Evolutionary conservation across 2,797 vertebrate genomes (phyloP), one percentile per base, ranked within the genome.

Genomic region (Sphaeramia orbicularis): DNA sequence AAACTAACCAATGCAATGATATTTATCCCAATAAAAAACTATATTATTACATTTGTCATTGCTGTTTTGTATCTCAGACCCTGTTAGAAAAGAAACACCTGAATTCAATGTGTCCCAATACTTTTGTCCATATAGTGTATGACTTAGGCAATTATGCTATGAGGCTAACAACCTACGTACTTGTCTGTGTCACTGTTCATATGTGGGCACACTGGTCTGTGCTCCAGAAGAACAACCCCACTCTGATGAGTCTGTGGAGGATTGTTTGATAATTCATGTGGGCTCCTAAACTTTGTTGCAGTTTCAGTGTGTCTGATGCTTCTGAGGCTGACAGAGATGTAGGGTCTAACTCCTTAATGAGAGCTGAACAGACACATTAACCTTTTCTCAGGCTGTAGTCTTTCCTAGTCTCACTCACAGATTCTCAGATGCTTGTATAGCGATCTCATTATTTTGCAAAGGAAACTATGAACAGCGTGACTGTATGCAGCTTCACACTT

Each of bases 321-420:
- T 56, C n/a, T 15, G 24, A 38, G 63, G 37, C 58, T 8, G 83
- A 73, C 69, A 63, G 68, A 82, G 71, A 70, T 65, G 63, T 67
- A 62, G 41, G 21, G 50, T 45, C 36, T 9, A 11, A 51, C 36
- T 58, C 48, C 5, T 59, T 85, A 89, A 84, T 77, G 83, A 78
- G 83, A 41, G 51, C 69, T 73, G 76, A 74, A 75, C 84, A 86
- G 71, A 77, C 78, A 38, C 78, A 68, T 86, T 87, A 87, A 90
- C 89, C 89, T 91, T 90, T 88, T 74, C 82, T 53, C 76, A 4
- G 58, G 41, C 67, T 57, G 63, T 43, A 66, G 43, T 15, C 54
- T 12, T 18, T 63, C 40, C 60, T 56, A 7, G 6, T 63, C 73
- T 76, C 58, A 30, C 0, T n/a, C n/a, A 6, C 55, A 50, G 72